Base-by-base conservation (phyloP, 2,888 invertebrate genomes). In the Pomacea canaliculata region DNA sequence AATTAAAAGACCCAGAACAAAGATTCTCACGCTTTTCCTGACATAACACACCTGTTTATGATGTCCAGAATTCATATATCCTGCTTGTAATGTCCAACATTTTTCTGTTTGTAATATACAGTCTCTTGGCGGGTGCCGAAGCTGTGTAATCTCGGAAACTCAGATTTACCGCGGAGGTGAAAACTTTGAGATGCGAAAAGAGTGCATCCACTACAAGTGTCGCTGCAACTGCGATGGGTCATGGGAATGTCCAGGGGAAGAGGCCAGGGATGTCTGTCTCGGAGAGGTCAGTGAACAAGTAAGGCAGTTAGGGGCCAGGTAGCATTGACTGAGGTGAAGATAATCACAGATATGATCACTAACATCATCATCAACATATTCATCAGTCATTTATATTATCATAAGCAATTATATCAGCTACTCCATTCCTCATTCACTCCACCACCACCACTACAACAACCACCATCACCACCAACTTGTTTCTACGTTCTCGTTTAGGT, bases 161-260 rank as follows among this genome's bases (percentile, higher is more conserved):
- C 80, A 79, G 70, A 70, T 76, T 71, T 78, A 80, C 51, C 76
- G 82, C 56, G 87, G 87, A 1, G 82, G 84, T 37, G 81, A 85
- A 1, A 71, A 78, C 12, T 88, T 88, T 78, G 79, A 80, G 48
- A 80, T 84, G 72, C 79, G 80, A 10, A 82, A 86, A 63, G 85
- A 82, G 5, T 88, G 88, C 76, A 85, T 84, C n/a, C 78, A 83
- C 69, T 87, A 85, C 70, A 70, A 79, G 23, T 88, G 88, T 66
- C 75, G 76, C 37, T 88, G 87, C 76, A 83, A 84, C 70, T 88
- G 88, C 79, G 84, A 86, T 63, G 88, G 88, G 7, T 79, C 82
- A 13, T 87, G 86, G 86, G 76, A 85, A 9, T 88, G 88, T 71
- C 85, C 85, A 10, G 83, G 81, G 23, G 82, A 85, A 48, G 79